Evolutionary conservation across 2,888 invertebrate genomes (phyloP).

Genomic region (Amiota communis): DNA sequence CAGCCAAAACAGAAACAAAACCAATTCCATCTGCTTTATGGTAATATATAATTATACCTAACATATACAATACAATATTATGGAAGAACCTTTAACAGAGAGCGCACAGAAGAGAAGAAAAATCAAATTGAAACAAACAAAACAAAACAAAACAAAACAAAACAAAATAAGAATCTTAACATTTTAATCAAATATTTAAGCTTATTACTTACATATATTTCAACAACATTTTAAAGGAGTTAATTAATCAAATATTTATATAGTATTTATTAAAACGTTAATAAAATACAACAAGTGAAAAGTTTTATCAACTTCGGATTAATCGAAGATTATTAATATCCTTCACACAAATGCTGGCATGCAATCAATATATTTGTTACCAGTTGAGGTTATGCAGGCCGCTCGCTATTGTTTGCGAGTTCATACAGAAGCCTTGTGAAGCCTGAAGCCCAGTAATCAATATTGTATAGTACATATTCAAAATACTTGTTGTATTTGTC

Average conservation of each 20-base stretch:
- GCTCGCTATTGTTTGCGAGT: too few relatives aligned
- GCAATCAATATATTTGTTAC: too few relatives aligned
- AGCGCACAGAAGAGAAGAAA: constrained; percentile 46
- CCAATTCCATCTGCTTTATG: constrained; percentile 30
- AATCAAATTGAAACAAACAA: constrained; percentile 44
- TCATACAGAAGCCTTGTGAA: too few relatives aligned
- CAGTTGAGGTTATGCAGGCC: too few relatives aligned
- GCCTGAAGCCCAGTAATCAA: too few relatives aligned
- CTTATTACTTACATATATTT: background rate
- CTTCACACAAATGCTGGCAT: background rate
- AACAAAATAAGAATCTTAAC: constrained; percentile 7
- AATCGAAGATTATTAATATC: constrained; percentile 13
- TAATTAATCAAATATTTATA: constrained; percentile 45
- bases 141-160: constrained; percentile 36
- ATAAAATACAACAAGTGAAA: constrained; percentile 2
- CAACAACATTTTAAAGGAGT: constrained; percentile 7
- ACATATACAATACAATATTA: background rate
- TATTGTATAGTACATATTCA: too few relatives aligned
- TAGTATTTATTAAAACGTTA: constrained; percentile 38
- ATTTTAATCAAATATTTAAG: constrained; percentile 33
- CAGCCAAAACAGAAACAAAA: constrained; percentile 26
- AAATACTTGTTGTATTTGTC: too few relatives aligned
- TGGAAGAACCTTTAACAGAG: constrained; percentile 43
- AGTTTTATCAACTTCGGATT: constrained; percentile 26
- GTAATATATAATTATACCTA: constrained; percentile 22